Base-by-base conservation (phyloP, 2,797 vertebrate species). In the Leptoclinus maculatus region DNA sequence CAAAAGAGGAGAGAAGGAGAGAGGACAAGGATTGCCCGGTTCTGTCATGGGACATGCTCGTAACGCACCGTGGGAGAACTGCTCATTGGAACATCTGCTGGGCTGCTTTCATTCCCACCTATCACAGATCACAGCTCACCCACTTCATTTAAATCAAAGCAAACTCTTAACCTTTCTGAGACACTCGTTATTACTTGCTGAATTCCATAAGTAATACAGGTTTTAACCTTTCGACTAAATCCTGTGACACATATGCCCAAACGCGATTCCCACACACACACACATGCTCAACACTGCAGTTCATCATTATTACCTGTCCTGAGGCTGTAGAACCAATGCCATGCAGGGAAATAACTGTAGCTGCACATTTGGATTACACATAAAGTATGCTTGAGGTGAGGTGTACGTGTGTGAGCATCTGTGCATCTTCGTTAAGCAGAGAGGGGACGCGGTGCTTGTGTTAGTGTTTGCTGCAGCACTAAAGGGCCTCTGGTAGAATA, bases 251-350 rank as follows among this genome's bases (percentile, higher is more conserved):
- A 43, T 32, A 21, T 53, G n/a, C 0, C 6, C 13, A 60, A 70
- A 71, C 58, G 71, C 53, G 71, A 60, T 25, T 41, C 53, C n/a
- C n/a, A 76, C 64, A 79, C 60, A 32, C 36, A 60, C 58, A 39
- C 51, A 77, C 59, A 32, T 13, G 4, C 32, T 39, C 38, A 51
- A 32, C 39, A 27, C 38, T 63, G 32, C 0, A 7, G 56, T 59
- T 81, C 47, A 83, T 88, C 81, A 81, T 80, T 82, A 75, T 71
- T 68, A 72, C 70, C 67, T 67, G 23, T 84, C 86, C 78, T 45
- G 32, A 70, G 84, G 87, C 79, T 83, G 71, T 8, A 68, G 66
- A 82, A 67, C 60, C 67, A 78, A 29, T 69, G 73, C 72, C 66
- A 80, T 36, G 71, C 59, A 83, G 81, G 76, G 81, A 79, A 80